Base-by-base conservation (phyloP, 2,888 invertebrate genomes). In the Cryptophagus acutangulus region DNA sequence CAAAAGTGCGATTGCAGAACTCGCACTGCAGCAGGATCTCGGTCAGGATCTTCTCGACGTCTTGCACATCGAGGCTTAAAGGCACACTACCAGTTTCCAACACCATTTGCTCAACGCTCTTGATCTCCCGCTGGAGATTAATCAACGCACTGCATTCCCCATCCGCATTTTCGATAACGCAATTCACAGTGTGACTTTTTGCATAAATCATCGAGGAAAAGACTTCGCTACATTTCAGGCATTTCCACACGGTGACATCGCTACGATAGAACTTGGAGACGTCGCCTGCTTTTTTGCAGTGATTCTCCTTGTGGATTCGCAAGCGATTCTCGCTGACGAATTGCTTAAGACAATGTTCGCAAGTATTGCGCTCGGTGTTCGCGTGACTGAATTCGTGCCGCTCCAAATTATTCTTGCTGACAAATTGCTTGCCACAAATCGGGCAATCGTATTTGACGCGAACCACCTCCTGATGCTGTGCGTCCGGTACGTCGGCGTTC, bases 1-100 rank as follows among this genome's bases (percentile, higher is more conserved):
- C 71, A 50, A 76, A 80, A 0, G 75, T 70, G 28, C 72, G 71
- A 50, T 78, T 78, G 52, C 79, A 80, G 53, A 75, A 79, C 59
- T 79, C 79, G 46, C 79, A 79, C 54, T 79, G 78, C 17, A 76
- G 62, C 3, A 78, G 45, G 15, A 69, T 51, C 48, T 71, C 70
- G 0, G 69, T 70, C n/a, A 63, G 51, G 17, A 68, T 62, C 52
- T 65, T 67, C 40, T 67, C 63, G 3, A 66, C 58, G 34, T 58
- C 54, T 28, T 49, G 46, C 38, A 50, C 48, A 3, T 31, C 31
- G 9, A n/a, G n/a, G 3, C 10, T 26, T n/a, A n/a, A n/a, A n/a
- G n/a, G n/a, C n/a, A n/a, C n/a, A n/a, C n/a, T n/a, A n/a, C n/a
- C n/a, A 6, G 20, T 40, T 46, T 29, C 18, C 29, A 17, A 15